These are phyloP conservation scores for Notospermus geniculatus DNA, from an alignment of 1,140 invertebrate species.

Conservation along the genomic window DNA sequence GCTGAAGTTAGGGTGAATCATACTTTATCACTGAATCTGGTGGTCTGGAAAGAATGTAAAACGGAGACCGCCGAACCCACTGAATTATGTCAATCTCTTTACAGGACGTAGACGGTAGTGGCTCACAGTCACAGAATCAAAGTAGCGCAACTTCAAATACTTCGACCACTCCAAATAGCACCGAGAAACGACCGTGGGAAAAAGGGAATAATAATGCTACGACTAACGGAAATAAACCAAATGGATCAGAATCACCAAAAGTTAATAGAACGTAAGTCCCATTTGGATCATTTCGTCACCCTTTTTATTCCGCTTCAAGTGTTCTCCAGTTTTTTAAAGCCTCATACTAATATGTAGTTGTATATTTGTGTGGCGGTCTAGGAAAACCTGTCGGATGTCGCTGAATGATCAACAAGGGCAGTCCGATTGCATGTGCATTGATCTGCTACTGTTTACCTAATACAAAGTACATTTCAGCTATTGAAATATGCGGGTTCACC, in stretches of 20 bases:
- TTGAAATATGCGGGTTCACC: too few species aligned
- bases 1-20: not conserved
- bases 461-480: too few species aligned
- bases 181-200: constrained; percentile 24
- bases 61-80: not conserved
- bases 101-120: not conserved
- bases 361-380: too few species aligned
- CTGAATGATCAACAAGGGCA: too few species aligned
- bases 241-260: constrained; percentile 31
- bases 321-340: too few species aligned
- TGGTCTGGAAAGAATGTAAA: not conserved
- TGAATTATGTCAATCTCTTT: not conserved
- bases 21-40: not conserved
- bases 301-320: too few species aligned
- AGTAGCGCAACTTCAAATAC: not conserved
- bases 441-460: too few species aligned
- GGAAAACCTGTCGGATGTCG: too few species aligned
- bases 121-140: constrained; percentile 2
- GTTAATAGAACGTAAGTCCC: constrained; percentile 27
- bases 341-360: too few species aligned
- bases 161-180: constrained; percentile 8
- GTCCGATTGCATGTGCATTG: too few species aligned
- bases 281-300: too few species aligned
- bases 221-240: constrained; percentile 15
- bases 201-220: constrained; percentile 18